These are phyloP conservation scores for Microplitis demolitor DNA, from an alignment of 1,140 invertebrate genomes.

Conservation along the genomic window DNA sequence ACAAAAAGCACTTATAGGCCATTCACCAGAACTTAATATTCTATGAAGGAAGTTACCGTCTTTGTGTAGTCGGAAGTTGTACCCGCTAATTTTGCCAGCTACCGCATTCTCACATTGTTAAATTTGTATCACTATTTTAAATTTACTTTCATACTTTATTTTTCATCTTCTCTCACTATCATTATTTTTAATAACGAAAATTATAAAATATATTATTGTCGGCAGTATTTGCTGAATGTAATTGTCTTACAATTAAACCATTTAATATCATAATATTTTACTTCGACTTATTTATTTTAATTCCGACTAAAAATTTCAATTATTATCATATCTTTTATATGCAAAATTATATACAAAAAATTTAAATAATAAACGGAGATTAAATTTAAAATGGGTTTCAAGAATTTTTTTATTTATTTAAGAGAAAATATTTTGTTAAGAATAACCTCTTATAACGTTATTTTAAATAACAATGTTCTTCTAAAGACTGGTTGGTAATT, in stretches of 20 bases:
- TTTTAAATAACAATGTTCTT: background rate
- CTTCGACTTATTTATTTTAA: too few relatives aligned
- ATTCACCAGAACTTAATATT: background rate
- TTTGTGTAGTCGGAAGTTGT: background rate
- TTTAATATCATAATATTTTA: too few relatives aligned
- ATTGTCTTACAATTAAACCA: too few relatives aligned
- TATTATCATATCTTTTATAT: too few relatives aligned
- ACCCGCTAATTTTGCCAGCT: background rate
- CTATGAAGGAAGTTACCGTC: background rate
- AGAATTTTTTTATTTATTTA: too few relatives aligned
- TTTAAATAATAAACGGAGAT: too few relatives aligned
- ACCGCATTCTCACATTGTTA: background rate
- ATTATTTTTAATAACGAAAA: background rate
- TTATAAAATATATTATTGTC: too few relatives aligned
- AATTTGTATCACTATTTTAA: background rate
- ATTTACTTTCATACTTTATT: background rate
- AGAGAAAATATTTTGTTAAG: too few relatives aligned
- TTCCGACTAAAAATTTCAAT: too few relatives aligned
- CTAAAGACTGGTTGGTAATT: background rate
- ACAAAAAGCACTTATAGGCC: background rate
- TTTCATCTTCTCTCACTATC: background rate
- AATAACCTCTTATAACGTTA: background rate
- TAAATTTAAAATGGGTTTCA: too few relatives aligned
- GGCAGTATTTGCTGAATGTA: too few relatives aligned
- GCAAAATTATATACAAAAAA: too few relatives aligned